These are phyloP conservation scores for Drepana falcataria DNA, from an alignment of 2,888 invertebrate genomes.

Conservation along the genomic window DNA sequence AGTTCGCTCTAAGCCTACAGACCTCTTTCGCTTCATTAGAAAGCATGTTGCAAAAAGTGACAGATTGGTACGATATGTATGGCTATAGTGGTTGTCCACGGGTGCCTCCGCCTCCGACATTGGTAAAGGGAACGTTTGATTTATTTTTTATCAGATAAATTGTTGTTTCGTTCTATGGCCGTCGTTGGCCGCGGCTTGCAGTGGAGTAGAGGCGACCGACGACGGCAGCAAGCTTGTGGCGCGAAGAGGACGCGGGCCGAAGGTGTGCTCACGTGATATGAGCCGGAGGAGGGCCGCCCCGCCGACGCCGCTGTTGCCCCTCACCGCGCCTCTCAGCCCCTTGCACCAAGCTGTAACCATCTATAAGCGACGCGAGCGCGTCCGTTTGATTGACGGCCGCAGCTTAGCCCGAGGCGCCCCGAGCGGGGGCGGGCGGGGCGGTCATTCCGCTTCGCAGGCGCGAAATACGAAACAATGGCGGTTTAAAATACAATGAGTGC, in stretches of 20 bases:
- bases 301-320: slow-evolving; percentile 1
- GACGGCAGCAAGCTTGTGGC: slow-evolving; percentile 43
- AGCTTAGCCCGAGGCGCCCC: slow-evolving; percentile 26
- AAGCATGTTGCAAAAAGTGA: no score
- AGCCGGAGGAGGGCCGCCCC: no score
- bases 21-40: no score
- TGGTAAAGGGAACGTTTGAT: no score
- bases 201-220: no score
- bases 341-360: slow-evolving; percentile 20
- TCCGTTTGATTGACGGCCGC: slow-evolving; percentile 34
- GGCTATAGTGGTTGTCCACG: no score
- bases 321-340: neutral
- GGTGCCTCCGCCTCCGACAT: no score
- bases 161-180: no score
- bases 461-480: slow-evolving; percentile 73
- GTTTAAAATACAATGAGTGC: slow-evolving; percentile 75
- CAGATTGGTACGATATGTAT: no score
- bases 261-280: slow-evolving; percentile 43
- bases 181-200: no score
- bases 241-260: slow-evolving; percentile 43
- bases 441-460: slow-evolving; percentile 53
- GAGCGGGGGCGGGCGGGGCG: slow-evolving; percentile 6
- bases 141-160: no score
- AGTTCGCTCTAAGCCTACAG: no score
- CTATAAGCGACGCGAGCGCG: slow-evolving; percentile 27